Conservation (phyloP, 2,113 vertebrate species). For the Actenoides hombroni region DNA sequence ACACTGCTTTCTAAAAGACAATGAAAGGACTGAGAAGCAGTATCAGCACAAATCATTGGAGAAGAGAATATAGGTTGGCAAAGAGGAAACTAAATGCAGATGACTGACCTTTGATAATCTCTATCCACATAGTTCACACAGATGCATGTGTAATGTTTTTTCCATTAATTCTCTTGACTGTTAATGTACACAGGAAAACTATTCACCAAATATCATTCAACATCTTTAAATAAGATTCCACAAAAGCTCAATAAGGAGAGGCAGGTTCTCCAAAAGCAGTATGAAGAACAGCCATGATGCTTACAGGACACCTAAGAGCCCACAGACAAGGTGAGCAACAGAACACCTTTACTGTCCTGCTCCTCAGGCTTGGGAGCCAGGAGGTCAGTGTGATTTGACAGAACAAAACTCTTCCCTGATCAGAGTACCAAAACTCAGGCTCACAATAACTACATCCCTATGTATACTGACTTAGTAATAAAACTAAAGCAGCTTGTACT, state of each 20-base stretch:
- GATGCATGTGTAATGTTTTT: not conserved
- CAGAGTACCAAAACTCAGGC: not conserved
- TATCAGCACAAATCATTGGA: not conserved
- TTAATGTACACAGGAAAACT: not conserved
- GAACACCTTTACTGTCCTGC: rapidly evolving
- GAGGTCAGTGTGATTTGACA: not conserved
- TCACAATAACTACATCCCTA: not conserved
- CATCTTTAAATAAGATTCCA: not conserved
- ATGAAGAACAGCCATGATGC: not conserved
- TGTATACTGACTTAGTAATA: not conserved
- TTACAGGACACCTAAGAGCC: not conserved
- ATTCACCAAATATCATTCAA: not conserved
- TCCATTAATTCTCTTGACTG: not conserved
- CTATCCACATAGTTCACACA: not conserved
- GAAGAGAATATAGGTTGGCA: not conserved
- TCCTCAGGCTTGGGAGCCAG: not conserved
- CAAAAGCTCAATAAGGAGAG: not conserved
- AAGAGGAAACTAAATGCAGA: not conserved
- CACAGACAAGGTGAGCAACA: not conserved
- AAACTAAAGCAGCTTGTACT: not conserved
- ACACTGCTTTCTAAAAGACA: not conserved
- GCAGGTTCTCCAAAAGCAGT: not conserved
- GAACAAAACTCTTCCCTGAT: not conserved
- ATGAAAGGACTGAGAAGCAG: not conserved
- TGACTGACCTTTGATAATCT: not conserved